Conservation (phyloP, 2,888 invertebrate genomes). For the Anorthoa munda region DNA sequence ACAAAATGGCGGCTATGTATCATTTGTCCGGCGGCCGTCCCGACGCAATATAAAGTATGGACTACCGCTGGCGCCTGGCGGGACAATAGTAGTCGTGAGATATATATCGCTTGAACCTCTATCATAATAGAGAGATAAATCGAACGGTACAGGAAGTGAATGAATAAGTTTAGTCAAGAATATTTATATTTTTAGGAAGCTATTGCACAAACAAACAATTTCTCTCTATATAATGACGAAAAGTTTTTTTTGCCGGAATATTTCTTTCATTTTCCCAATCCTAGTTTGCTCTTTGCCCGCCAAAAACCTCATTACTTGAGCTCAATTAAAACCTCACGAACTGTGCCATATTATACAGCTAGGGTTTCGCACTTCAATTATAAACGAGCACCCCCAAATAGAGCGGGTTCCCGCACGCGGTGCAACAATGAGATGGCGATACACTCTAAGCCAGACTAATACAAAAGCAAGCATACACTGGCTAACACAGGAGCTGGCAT, state of each 20-base stretch:
- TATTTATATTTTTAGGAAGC: not conserved
- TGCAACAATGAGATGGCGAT: constrained; percentile 29
- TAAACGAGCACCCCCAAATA: constrained; percentile 15
- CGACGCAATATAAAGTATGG: constrained; percentile 60
- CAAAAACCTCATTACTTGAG: constrained; percentile 17
- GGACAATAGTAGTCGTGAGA: constrained; percentile 52
- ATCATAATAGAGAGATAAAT: constrained; percentile 59
- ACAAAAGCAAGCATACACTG: not conserved
- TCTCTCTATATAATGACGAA: not conserved
- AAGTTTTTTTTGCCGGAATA: not conserved
- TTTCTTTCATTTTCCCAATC: not conserved
- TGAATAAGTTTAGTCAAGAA: not conserved
- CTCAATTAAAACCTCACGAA: constrained; percentile 14
- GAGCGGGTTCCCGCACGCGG: not conserved
- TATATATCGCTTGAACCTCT: constrained; percentile 58
- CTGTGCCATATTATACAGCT: constrained; percentile 8
- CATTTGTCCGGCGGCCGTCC: constrained; percentile 19
- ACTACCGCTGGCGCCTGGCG: constrained; percentile 48
- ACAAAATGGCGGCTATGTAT: constrained; percentile 39
- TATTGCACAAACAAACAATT: not conserved
- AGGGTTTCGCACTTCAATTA: constrained; percentile 23
- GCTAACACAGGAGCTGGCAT: not conserved
- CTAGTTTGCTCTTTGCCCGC: not conserved
- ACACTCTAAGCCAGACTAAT: constrained; percentile 18
- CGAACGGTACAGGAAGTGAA: constrained; percentile 25